A percentile compares a stretch with the other conserved stretches of the same genome.
Conservation (phyloP, 1,140 invertebrate genomes). For the Battus philenor region DNA sequence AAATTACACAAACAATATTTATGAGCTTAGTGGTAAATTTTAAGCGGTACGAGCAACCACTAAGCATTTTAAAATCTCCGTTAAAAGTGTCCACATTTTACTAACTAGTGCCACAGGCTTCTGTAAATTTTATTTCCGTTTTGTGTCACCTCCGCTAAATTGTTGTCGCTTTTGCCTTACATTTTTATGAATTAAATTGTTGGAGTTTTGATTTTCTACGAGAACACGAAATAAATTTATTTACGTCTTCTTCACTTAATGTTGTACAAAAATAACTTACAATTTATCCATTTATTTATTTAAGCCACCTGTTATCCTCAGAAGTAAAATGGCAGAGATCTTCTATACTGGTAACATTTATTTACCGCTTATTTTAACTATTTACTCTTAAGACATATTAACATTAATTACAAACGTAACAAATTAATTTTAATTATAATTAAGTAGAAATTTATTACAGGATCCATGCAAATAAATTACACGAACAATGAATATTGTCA, state of each 20-base stretch:
- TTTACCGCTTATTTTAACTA: background rate
- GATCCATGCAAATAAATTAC: background rate
- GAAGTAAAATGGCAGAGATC: no score
- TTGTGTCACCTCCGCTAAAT: constrained; percentile 14
- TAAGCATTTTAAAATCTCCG: constrained; percentile 15
- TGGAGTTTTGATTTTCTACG: background rate
- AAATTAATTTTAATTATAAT: background rate
- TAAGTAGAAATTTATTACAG: background rate
- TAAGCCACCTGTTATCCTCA: no score
- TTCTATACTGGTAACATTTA: no score
- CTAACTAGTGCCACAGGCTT: constrained; percentile 12
- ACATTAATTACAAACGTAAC: background rate
- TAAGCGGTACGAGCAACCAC: constrained; percentile 11
- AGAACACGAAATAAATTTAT: background rate
- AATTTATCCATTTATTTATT: no score
- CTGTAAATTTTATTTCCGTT: constrained; percentile 17
- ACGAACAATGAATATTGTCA: background rate
- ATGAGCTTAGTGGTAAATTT: constrained; percentile 7
- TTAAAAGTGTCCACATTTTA: constrained; percentile 16
- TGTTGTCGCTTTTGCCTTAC: constrained; percentile 6
- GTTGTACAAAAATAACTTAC: background rate
- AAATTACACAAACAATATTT: constrained; percentile 14
- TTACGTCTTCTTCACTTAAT: background rate
- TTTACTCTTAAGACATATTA: background rate
- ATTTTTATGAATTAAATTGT: constrained; percentile 5